These are phyloP conservation scores for Ochotona princeps DNA, from an alignment of 2,113 vertebrate genomes.

Conservation along the genomic window DNA sequence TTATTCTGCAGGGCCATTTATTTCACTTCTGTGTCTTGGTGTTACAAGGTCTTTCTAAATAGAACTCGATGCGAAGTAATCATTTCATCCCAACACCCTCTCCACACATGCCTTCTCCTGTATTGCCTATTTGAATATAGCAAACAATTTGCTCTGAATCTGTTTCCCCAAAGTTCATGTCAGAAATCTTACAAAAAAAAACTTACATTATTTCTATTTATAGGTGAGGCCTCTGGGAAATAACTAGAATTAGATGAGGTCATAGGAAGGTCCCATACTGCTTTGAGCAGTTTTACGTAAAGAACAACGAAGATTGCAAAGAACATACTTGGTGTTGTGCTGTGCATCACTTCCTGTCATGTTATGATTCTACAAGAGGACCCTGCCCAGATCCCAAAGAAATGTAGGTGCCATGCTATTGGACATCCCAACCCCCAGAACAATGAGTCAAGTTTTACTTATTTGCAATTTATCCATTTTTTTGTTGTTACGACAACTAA, in stretches of 20 bases:
- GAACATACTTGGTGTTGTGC: too few species aligned
- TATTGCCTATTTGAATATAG: not conserved
- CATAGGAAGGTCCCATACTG: not conserved
- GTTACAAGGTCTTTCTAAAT: not conserved
- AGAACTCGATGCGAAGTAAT: not conserved
- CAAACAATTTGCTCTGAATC: not conserved
- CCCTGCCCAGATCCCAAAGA: not conserved
- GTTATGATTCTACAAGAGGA: not conserved
- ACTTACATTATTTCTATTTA: not conserved
- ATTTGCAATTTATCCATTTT: not conserved
- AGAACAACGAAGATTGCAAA: not conserved
- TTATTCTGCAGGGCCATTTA: not conserved
- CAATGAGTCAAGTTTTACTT: not conserved
- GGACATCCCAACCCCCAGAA: not conserved
- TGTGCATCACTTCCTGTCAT: not conserved
- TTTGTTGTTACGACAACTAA: not conserved
- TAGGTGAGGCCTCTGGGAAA: not conserved
- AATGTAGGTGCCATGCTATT: too few species aligned
- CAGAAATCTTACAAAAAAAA: not conserved
- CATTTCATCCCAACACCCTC: not conserved
- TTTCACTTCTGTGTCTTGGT: not conserved
- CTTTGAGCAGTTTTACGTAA: too few species aligned
- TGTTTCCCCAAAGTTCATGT: not conserved
- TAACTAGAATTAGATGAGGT: not conserved
- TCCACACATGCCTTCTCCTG: not conserved